These are phyloP conservation scores for Drosophila demipolita DNA, from an alignment of 2,888 invertebrate species.

Conservation along the genomic window DNA sequence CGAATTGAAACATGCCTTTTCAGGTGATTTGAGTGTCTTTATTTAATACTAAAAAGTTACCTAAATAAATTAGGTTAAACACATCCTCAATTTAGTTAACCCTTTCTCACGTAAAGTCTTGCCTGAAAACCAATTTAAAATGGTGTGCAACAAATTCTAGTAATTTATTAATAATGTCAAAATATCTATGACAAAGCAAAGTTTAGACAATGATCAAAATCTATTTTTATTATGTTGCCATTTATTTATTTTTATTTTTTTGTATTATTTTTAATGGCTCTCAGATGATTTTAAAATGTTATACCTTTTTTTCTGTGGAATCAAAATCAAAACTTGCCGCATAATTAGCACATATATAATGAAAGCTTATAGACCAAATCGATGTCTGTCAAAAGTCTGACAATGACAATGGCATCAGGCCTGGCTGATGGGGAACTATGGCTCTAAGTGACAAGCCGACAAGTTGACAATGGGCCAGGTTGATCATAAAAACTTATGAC, in stretches of 20 bases:
- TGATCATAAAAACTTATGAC: conserved; percentile 73
- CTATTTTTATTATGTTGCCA: background rate
- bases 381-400: conserved; percentile 62
- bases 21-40: background rate
- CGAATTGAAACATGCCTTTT: background rate
- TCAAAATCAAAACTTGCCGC: conserved; percentile 35
- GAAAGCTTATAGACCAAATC: conserved; percentile 68
- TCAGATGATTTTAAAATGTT: conserved; percentile 19
- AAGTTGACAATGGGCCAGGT: conserved; percentile 62
- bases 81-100: background rate
- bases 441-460: conserved; percentile 57
- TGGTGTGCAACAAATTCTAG: background rate
- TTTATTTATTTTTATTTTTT: conserved; percentile 1
- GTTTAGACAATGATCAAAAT: conserved; percentile 20
- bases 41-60: background rate
- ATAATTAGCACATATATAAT: conserved; percentile 73
- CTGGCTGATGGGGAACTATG: background rate
- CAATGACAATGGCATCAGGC: conserved; percentile 44
- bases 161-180: no score
- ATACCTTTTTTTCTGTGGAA: background rate
- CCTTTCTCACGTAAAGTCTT: background rate
- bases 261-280: conserved; percentile 19
- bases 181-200: background rate
- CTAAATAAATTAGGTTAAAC: background rate
- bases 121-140: background rate